Evolutionary conservation across 2,113 vertebrate genomes (phyloP), one percentile per base, ranked within the genome.

Genomic region (Passer domesticus): DNA sequence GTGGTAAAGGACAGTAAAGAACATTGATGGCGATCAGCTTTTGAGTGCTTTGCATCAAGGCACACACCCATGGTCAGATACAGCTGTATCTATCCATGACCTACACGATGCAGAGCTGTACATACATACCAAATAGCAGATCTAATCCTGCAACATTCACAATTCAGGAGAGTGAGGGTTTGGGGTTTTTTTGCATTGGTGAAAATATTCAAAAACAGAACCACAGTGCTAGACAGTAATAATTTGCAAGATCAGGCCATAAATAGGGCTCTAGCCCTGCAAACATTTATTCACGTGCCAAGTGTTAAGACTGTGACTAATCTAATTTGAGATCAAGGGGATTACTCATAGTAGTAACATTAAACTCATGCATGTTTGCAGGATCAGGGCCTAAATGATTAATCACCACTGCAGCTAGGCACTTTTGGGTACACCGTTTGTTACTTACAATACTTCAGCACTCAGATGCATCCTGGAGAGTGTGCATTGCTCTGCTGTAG

Each of bases 321-420:
- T 91, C 85, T 92, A 95, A 93, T 93, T 95, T 89, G 94, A 95
- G 96, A 95, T 95, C 90, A 75, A 90, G 90, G 85, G 76, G 87
- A 96, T 96, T 97, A 96, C 92, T 96, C 96, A 97, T 43, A 77
- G 92, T 94, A 95, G 94, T 93, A 95, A 97, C 91, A 80, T 95
- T 85, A 95, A 95, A 94, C 72, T 87, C 90, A 83, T 76, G 85
- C 79, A 86, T 87, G 88, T 96, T 92, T 96, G 90, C 79, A 88
- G 94, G 93, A 96, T 83, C 90, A 63, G 94, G 94, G 88, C 93
- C 92, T 81, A 91, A 87, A 81, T 92, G 89, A 96, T 94, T 95
- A 94, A 94, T 94, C 87, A 75, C 87, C 46, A 24, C 87, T 92
- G 92, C 92, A 94, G 83, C 83, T 49, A 69, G 66, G 87, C 79